Evolutionary conservation across 2,113 vertebrate genomes (phyloP), one percentile per base, ranked within the genome.

Genomic region (Cervus canadensis): DNA sequence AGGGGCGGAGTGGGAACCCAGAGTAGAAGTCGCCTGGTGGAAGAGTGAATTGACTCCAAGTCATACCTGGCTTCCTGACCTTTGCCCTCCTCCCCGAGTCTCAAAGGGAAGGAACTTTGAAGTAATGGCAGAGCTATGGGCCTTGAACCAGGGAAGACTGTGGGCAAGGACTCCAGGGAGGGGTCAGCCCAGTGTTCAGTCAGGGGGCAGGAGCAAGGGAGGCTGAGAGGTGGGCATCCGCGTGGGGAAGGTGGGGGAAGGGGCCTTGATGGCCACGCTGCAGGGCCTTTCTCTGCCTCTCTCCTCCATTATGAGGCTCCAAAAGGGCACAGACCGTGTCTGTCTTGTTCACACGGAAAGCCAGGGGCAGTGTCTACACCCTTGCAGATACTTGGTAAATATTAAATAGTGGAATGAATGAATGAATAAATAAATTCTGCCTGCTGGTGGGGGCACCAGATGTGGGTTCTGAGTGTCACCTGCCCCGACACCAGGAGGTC

Each of bases 291-390:
- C 79, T 56, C 33, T 52, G 48, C 45, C 48, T 16, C 26, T 4
- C 16, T 86, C 67, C 16, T 50, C 12, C 1, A 9, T 4, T 13
- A 17, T 7, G 43, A 82, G 33, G 11, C 60, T 52, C 50, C 12
- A 1, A 14, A 50, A 21, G 19, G 40, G 19, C 12, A 76, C 13
- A 62, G 17, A 56, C 5, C 1, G 1, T 2, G 33, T 23, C 48
- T 59, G 9, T 56, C 28, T 60, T 17, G 8, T 57, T 90, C 45
- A 40, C 7, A 45, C 0, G 0, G 33, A 33, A 36, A 82, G 74
- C 57, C 76, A 74, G 19, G n/a, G n/a, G 2, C 67, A 71, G n/a
- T 23, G 67, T 40, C 10, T 76, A 36, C 23, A 40, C 12, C 40
- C 71, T 43, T 76, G 67, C 21, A 94, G 21, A 52, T 11, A 23